Base-by-base conservation (phyloP, 2,113 vertebrate species). In the Anguilla rostrata region DNA sequence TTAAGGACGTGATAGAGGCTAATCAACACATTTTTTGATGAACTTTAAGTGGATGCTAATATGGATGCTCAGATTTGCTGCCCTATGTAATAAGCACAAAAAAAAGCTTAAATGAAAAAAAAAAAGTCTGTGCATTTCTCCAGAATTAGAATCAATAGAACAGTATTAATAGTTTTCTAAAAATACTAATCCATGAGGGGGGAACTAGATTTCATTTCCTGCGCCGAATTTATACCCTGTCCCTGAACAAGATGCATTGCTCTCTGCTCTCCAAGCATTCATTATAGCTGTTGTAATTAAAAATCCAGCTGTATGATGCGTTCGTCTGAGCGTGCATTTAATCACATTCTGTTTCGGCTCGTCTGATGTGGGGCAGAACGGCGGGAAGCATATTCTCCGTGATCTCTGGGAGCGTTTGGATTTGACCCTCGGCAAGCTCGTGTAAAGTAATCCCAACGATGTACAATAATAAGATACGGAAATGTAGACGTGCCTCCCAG, bases 301-400 rank as follows among this genome's bases (percentile, higher is more conserved):
- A 86, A 81, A 81, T 63, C 53, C 20, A 39, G 63, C 49, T 22
- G 26, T 66, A 15, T 78, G 83, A 86, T 40, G 34, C 53, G 29
- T 81, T 86, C 3, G 79, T 11, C 34, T 60, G 39, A n/a, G 75
- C 6, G 57, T 86, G 41, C 60, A 11, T 29, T 81, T 78, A 57
- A 85, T 86, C 85, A 86, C 49, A 34, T 26, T 81, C 85, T 81
- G 49, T 86, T 86, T 86, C 81, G 78, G 43, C 63, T 6, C 0
- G n/a, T 29, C 22, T 22, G 20, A 66, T 7, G 39, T 84, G 29
- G 83, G n/a, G 57, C 3, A 9, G 12, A 84, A 43, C 46, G 14
- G 22, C 75, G 22, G 18, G 26, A 40, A 46, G 16, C 75, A 39
- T 43, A 43, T 7, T 63, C 83, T 60, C 57, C 78, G 8, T 7